Percentiles rank a stretch among this genome's conserved stretches.
These are phyloP conservation scores for Sebastes elongatus DNA, from an alignment of 2,797 vertebrate genomes.

Conservation along the genomic window DNA sequence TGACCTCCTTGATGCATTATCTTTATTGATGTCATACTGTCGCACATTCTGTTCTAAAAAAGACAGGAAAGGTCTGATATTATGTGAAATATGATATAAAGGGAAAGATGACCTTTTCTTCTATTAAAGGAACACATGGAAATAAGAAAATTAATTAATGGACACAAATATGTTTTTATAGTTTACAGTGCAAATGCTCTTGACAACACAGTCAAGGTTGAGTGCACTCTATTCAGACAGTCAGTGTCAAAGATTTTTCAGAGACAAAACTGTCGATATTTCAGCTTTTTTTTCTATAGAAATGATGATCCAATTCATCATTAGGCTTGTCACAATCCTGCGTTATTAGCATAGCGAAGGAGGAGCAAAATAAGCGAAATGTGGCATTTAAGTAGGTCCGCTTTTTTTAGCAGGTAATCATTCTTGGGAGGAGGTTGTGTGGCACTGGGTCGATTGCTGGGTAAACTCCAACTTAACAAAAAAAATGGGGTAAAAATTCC, in stretches of 20 bases:
- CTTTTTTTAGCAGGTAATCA: constrained; percentile 63
- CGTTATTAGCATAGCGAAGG: neutral
- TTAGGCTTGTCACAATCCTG: neutral
- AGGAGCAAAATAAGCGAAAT: neutral
- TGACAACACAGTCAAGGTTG: neutral
- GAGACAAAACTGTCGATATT: neutral
- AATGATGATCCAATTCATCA: neutral
- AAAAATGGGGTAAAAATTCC: constrained; percentile 37
- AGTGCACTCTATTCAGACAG: neutral
- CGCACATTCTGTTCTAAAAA: neutral
- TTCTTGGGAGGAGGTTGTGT: constrained; percentile 49
- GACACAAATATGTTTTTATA: neutral
- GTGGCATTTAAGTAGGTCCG: constrained; percentile 39
- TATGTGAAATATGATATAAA: neutral
- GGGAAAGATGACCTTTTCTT: neutral
- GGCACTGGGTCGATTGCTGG: constrained; percentile 47
- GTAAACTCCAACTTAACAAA: constrained; percentile 45
- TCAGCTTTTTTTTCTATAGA: neutral
- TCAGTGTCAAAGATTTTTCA: neutral
- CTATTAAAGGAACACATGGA: neutral
- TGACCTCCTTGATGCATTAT: neutral
- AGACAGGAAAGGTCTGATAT: neutral
- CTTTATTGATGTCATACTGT: neutral
- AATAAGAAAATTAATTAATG: neutral
- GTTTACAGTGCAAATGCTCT: neutral